phyloP scores from a whole-genome alignment of 2,113 vertebrate species.

The Thinocorus orbignyianus region DNA sequence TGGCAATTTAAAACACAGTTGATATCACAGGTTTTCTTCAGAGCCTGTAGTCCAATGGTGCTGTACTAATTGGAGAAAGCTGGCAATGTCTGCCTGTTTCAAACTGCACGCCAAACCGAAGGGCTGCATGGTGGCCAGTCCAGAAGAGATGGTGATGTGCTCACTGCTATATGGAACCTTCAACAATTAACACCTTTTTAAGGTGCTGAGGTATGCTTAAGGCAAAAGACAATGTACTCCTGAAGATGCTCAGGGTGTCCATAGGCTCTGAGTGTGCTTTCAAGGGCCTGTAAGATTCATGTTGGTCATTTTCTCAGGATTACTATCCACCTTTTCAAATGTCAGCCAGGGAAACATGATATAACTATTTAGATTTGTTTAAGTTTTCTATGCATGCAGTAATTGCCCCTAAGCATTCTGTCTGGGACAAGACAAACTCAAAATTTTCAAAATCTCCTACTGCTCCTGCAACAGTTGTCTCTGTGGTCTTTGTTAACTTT shows the following conservation, averaged over 20 bases:
- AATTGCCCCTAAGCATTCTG: not conserved
- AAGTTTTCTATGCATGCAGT: not conserved
- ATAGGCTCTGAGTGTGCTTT: not conserved
- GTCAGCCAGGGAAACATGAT: not conserved
- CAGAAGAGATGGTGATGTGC: not conserved
- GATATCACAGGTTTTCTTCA: not conserved
- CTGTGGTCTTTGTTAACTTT: not conserved
- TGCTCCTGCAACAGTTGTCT: not conserved
- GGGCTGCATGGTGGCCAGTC: accelerated
- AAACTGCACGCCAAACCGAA: not conserved
- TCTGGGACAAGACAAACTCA: not conserved
- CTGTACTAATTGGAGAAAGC: not conserved
- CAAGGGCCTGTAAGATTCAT: not conserved
- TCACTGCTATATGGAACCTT: not conserved
- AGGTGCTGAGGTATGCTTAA: not conserved
- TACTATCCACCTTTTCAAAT: not conserved
- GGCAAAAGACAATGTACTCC: not conserved
- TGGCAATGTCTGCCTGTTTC: not conserved
- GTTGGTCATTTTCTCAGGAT: not conserved
- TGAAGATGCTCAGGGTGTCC: not conserved
- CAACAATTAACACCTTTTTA: not conserved
- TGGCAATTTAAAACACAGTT: not conserved
- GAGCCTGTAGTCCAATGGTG: not conserved
- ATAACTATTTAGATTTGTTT: not conserved
- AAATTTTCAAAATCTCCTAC: not conserved